Evolutionary conservation across 2,888 invertebrate species (phyloP).

Genomic region (Chrysomela aeneicollis): DNA sequence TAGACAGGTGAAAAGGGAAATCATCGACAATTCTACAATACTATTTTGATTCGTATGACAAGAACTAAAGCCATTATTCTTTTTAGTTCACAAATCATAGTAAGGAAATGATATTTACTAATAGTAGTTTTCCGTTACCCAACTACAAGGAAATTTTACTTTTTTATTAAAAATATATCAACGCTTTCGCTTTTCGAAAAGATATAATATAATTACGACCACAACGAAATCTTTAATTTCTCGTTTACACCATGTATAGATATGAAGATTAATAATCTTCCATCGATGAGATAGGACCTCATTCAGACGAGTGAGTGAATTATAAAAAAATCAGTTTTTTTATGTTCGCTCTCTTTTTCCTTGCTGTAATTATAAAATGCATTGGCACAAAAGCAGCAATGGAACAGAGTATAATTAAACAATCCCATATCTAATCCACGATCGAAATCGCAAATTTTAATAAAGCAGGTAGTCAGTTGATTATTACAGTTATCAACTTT

Average conservation of each 20-base stretch:
- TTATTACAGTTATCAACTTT: slow-evolving; percentile 21
- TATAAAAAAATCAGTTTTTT: background rate
- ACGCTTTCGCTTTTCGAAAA: too few species aligned
- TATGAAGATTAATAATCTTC: background rate
- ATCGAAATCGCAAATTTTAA: slow-evolving; percentile 18
- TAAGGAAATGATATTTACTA: too few species aligned
- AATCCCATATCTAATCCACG: slow-evolving; percentile 11
- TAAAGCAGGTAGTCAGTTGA: slow-evolving; percentile 17
- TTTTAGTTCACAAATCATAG: too few species aligned
- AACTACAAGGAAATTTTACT: too few species aligned
- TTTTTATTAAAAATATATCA: too few species aligned
- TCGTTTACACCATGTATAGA: background rate
- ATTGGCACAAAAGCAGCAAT: background rate
- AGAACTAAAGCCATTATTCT: too few species aligned
- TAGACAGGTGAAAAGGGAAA: too few species aligned
- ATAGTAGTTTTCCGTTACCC: too few species aligned
- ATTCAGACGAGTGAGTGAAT: background rate
- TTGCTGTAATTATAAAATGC: slow-evolving; percentile 1
- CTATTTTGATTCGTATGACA: too few species aligned
- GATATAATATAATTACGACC: too few species aligned
- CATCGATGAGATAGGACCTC: background rate
- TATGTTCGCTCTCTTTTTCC: background rate
- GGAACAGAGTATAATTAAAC: slow-evolving; percentile 2
- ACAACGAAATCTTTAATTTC: too few species aligned
- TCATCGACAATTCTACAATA: too few species aligned